These are phyloP conservation scores for Miichthys miiuy DNA, from an alignment of 2,797 vertebrate species.

Conservation along the genomic window DNA sequence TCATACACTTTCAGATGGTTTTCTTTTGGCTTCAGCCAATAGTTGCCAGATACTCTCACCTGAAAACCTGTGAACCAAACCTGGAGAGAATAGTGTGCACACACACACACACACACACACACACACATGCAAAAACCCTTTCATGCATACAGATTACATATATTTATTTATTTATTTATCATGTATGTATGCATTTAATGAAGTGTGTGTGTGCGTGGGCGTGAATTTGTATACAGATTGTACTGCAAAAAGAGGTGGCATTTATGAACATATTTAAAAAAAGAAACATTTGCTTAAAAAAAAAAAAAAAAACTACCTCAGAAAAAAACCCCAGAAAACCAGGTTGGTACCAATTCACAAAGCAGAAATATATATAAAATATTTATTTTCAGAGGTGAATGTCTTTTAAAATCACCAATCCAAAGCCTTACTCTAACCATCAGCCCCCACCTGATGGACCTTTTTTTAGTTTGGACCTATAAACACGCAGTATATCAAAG, in stretches of 20 bases:
- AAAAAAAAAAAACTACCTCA: constrained; percentile 82
- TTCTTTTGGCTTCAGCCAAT: constrained; percentile 65
- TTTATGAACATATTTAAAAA: constrained; percentile 81
- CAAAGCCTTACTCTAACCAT: constrained; percentile 87
- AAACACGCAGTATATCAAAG: constrained; percentile 81
- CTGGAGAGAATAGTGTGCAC: constrained; percentile 70
- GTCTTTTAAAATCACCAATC: constrained; percentile 85
- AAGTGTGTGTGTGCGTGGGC: constrained; percentile 50
- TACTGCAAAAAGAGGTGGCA: constrained; percentile 79
- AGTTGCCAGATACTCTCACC: constrained; percentile 74
- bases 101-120: constrained; percentile 44
- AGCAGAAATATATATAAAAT: constrained; percentile 78
- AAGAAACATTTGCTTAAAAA: constrained; percentile 77
- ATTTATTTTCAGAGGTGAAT: constrained; percentile 89
- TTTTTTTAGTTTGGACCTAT: constrained; percentile 81
- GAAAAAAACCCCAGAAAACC: constrained; percentile 67
- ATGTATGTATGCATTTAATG: constrained; percentile 71
- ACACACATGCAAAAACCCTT: constrained; percentile 41
- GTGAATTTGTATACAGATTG: constrained; percentile 68
- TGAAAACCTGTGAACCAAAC: constrained; percentile 84
- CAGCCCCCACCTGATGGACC: constrained; percentile 74
- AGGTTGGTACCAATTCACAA: constrained; percentile 79
- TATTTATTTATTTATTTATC: constrained; percentile 88
- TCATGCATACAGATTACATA: constrained; percentile 79
- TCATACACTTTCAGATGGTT: constrained; percentile 71